Evolutionary conservation across 2,888 invertebrate genomes (phyloP), one percentile per base, ranked within the genome.

Genomic region (Pegoplata infirma): DNA sequence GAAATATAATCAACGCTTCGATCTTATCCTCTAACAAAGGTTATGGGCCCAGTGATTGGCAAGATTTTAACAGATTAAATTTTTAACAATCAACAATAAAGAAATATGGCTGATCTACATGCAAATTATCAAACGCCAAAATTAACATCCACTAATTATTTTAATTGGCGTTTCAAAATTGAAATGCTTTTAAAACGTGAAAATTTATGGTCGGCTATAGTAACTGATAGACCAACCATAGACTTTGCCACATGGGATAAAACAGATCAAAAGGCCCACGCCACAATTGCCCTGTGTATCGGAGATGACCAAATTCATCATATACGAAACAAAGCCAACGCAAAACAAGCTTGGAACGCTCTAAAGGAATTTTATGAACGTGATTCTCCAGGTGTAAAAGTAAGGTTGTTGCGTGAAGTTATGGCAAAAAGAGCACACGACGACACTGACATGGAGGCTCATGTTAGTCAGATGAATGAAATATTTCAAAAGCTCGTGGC

Each of bases 361-460:
- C 51, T 78, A 19, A 78, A 73, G n/a, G 56, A 78, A 32, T 73
- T 68, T 53, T 64, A 75, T 36, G 58, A 66, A 36, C 55, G 53
- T 21, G 36, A 46, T 46, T 74, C 78, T n/a, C 69, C 76, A 8
- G 67, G 63, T 6, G 80, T 79, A 32, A 72, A 68, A 36, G 81
- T 81, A 4, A 28, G 58, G 12, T 46, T 82, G n/a, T 51, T 82
- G 63, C 75, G 81, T 6, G 19, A 51, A 17, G 76, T 81, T 46
- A 78, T 77, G 28, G 6, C 58, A 7, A 47, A 76, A 66, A 76
- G 76, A 28, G 10, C 77, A n/a, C 63, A 71, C 6, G 81, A 81
- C 10, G 75, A 71, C 21, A 79, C 75, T 7, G 71, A 81, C 56
- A 71, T 69, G 14, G 61, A 66, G 36, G 40, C 10, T 7, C 80